A percentile compares a stretch with the other conserved stretches of the same genome.
phyloP scores from a whole-genome alignment of 2,888 invertebrate species.

The Xanthorhoe designata region DNA sequence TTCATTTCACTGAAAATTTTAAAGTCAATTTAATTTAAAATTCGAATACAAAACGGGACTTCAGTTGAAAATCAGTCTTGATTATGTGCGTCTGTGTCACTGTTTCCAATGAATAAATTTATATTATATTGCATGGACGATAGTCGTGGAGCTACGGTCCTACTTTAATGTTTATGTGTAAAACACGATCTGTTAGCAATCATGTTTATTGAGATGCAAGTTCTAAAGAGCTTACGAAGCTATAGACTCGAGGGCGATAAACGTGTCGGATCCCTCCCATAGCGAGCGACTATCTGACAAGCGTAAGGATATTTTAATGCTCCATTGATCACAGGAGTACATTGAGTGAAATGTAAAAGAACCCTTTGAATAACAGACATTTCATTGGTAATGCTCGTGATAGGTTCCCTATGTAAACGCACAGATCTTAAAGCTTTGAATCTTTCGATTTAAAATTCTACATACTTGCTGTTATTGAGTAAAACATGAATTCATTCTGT shows the following conservation, averaged over 20 bases:
- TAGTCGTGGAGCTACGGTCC: slow-evolving; percentile 29
- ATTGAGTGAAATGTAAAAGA: slow-evolving; percentile 20
- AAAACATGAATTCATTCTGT: slow-evolving; percentile 18
- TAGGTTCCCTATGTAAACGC: slow-evolving; percentile 10
- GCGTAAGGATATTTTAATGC: slow-evolving; percentile 15
- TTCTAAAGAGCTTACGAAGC: slow-evolving; percentile 1
- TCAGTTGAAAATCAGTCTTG: slow-evolving; percentile 51
- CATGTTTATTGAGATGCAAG: slow-evolving; percentile 29
- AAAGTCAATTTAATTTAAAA: slow-evolving; percentile 47
- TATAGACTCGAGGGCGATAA: slow-evolving; percentile 6
- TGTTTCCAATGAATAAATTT: slow-evolving; percentile 60
- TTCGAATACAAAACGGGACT: slow-evolving; percentile 51
- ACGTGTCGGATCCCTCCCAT: slow-evolving; percentile 4
- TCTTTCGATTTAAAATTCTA: slow-evolving; percentile 11
- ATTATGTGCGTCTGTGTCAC: slow-evolving; percentile 51
- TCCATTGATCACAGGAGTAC: slow-evolving; percentile 14
- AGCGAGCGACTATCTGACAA: slow-evolving; percentile 7
- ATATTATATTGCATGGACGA: slow-evolving; percentile 43
- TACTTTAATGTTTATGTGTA: slow-evolving; percentile 37
- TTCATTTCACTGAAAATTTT: slow-evolving; percentile 43
- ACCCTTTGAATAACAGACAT: slow-evolving; percentile 8
- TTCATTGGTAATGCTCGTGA: slow-evolving; percentile 13
- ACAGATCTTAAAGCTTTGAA: slow-evolving; percentile 17
- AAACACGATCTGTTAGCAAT: slow-evolving; percentile 30
- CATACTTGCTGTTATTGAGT: slow-evolving; percentile 9